Base-by-base conservation (phyloP, 2,888 invertebrate species). In the Hofmannophila pseudospretella region DNA sequence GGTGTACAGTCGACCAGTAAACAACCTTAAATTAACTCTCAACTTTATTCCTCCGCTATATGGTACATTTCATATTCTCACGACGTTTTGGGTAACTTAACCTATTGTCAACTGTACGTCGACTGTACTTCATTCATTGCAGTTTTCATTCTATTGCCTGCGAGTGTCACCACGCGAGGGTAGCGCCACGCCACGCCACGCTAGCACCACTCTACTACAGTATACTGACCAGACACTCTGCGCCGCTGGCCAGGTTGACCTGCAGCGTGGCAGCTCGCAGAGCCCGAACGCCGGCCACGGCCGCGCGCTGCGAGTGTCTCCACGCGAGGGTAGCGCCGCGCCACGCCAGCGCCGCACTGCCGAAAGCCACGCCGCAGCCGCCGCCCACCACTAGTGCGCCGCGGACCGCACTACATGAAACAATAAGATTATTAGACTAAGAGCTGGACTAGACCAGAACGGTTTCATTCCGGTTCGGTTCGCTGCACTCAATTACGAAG, bases 181-280 rank as follows among this genome's bases (percentile, higher is more conserved):
- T 20, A 68, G 56, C 38, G 66, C 93, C 80, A 55, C 92, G 90
- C 66, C 96, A 90, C 89, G 58, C 73, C 34, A 74, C 67, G 41
- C 82, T 81, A 5, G 73, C 62, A 0, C 85, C 82, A 0, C 81
- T 82, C 86, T 11, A 77, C 66, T n/a, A 86, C 80, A 7, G n/a
- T n/a, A n/a, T n/a, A 89, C 93, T 90, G 78, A 96, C 97, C 89
- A 96, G 89, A 73, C 96, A 96, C 76, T 96, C 95, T 55, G 87
- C 81, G 41, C 93, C 90, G 55, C 93, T 92, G 84, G 95, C 94
- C 23, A 97, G 92, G 64, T 96, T 96, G 43, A 98, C 91, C 81
- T 97, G 97, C 45, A 98, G 79, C 28, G 97, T 97, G 82, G 97
- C 97, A 22, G 94, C 93, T 39, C 93, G 41, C 1, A 85, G 39